Conservation (phyloP, 2,113 vertebrate species). For the Grammomys surdaster region DNA sequence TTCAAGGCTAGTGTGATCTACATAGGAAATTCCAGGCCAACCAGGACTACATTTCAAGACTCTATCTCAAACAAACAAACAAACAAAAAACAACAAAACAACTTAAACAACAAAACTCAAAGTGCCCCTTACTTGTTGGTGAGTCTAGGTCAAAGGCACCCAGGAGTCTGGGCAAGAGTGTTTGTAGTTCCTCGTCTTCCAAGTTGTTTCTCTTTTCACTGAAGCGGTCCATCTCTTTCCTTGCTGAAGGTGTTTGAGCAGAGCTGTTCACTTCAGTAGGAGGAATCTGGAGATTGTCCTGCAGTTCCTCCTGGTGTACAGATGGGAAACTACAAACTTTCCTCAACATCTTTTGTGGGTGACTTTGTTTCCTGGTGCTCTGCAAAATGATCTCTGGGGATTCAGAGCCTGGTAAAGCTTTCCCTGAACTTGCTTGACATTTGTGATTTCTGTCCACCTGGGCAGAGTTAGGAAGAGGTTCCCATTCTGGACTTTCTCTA, state of each 20-base stretch:
- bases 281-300: not conserved
- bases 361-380: not conserved
- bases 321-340: not conserved
- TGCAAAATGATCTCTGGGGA: slow-evolving; percentile 47
- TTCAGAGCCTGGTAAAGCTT: not conserved
- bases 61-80: not conserved
- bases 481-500: not conserved
- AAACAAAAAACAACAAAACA: not conserved
- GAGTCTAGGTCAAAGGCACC: slow-evolving; percentile 81
- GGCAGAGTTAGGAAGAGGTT: not conserved
- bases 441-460: not conserved
- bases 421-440: not conserved
- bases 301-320: not conserved
- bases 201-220: slow-evolving; percentile 32
- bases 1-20: not conserved
- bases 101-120: not conserved
- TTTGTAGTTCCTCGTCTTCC: slow-evolving; percentile 85
- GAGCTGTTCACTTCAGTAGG: not conserved
- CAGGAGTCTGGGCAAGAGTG: slow-evolving; percentile 87
- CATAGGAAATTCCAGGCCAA: not conserved
- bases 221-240: not conserved
- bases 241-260: not conserved
- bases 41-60: not conserved
- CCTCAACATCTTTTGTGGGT: not conserved
- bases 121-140: slow-evolving; percentile 76